Evolutionary conservation across 2,113 vertebrate genomes (phyloP).

Genomic region (Anoplopoma fimbria): DNA sequence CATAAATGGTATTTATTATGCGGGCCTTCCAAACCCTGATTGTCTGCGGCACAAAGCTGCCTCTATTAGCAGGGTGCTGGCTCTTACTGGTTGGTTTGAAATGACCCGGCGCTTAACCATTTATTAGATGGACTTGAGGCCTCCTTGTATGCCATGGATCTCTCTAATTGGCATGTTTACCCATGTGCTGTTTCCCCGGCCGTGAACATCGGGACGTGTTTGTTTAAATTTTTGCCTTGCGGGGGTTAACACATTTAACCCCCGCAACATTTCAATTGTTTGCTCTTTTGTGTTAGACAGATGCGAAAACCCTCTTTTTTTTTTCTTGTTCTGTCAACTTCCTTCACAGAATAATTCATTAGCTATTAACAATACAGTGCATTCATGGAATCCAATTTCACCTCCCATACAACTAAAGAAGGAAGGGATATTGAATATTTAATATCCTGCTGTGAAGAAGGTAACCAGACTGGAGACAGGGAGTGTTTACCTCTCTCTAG

Average conservation of each 20-base stretch:
- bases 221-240: slow-evolving; percentile 68
- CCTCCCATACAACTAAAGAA: slow-evolving; percentile 18
- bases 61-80: slow-evolving; percentile 78
- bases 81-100: slow-evolving; percentile 78
- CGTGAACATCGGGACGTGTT: slow-evolving; percentile 66
- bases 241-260: slow-evolving; percentile 74
- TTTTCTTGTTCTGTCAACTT: slow-evolving; percentile 31
- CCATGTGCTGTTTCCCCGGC: slow-evolving; percentile 65
- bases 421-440: slow-evolving; percentile 59
- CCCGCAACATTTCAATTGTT: slow-evolving; percentile 47
- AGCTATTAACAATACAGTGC: slow-evolving; percentile 17
- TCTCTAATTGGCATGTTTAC: slow-evolving; percentile 82
- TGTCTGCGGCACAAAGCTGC: slow-evolving; percentile 81
- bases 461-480: slow-evolving; percentile 46
- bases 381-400: slow-evolving; percentile 48
- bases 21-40: slow-evolving; percentile 78
- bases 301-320: slow-evolving; percentile 40
- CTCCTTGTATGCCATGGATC: slow-evolving; percentile 75
- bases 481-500: slow-evolving; percentile 53
- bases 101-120: slow-evolving; percentile 78
- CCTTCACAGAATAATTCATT: slow-evolving; percentile 42
- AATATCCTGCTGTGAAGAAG: slow-evolving; percentile 57
- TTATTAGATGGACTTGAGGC: slow-evolving; percentile 79
- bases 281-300: slow-evolving; percentile 46
- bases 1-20: slow-evolving; percentile 85